A percentile compares a stretch with the other conserved stretches of the same genome.
Conservation (phyloP, 1,140 invertebrate species). For the Drosophila tropicalis region DNA sequence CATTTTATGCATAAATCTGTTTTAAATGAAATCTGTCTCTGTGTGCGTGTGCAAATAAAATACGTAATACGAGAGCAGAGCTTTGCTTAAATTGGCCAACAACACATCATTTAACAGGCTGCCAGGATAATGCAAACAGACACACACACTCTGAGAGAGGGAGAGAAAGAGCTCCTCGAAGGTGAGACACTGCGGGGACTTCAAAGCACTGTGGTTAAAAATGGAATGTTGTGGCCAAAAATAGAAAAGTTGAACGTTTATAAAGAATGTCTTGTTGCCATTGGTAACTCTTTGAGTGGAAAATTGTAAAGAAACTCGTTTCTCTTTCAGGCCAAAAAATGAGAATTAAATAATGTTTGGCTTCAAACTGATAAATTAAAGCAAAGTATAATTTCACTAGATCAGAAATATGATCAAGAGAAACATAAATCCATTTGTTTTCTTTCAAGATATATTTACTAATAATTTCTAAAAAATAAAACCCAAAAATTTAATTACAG, state of each 20-base stretch:
- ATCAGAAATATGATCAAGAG: too few species aligned
- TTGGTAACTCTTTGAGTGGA: conserved; percentile 4
- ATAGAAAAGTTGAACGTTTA: neutral
- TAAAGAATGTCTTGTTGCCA: neutral
- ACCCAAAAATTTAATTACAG: too few species aligned
- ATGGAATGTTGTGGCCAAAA: conserved; percentile 14
- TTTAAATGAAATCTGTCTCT: conserved; percentile 38
- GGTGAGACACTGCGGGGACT: conserved; percentile 1
- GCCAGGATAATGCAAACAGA: conserved; percentile 21
- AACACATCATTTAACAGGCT: conserved; percentile 62
- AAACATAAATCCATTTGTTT: too few species aligned
- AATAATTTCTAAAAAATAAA: too few species aligned
- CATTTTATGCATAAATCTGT: conserved; percentile 65
- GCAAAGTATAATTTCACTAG: too few species aligned
- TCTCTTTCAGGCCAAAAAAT: neutral
- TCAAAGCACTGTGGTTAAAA: conserved; percentile 47
- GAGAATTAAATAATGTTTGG: too few species aligned
- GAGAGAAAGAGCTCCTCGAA: too few species aligned
- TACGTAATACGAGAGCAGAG: conserved; percentile 15
- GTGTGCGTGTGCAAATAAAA: conserved; percentile 30
- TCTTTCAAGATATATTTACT: too few species aligned
- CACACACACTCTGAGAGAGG: neutral
- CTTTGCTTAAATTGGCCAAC: conserved; percentile 61
- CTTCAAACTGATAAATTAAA: too few species aligned
- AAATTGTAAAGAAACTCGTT: neutral